phyloP scores from a whole-genome alignment of 2,113 vertebrate species.

The Typhlomys cinereus region DNA sequence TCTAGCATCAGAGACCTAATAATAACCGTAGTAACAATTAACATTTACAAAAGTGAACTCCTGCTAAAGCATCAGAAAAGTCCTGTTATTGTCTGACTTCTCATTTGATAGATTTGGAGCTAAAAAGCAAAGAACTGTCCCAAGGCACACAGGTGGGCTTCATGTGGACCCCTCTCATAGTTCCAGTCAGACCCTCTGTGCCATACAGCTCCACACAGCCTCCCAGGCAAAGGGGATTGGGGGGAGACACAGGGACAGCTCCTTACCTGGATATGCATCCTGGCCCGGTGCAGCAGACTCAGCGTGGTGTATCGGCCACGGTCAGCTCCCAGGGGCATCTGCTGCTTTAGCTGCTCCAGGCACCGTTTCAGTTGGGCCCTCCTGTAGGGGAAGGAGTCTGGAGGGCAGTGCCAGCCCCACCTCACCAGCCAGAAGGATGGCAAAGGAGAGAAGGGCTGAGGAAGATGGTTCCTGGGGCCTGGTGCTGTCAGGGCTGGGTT shows the following conservation, averaged over 20 bases:
- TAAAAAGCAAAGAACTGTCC: background rate
- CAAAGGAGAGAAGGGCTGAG: slow-evolving; percentile 8
- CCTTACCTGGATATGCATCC: slow-evolving; percentile 93
- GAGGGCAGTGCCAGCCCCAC: slow-evolving; percentile 64
- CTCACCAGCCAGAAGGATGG: background rate
- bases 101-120: background rate
- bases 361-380: slow-evolving; percentile 93
- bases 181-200: background rate
- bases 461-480: background rate
- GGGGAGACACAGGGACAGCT: background rate
- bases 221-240: too few species aligned
- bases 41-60: background rate
- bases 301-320: slow-evolving; percentile 91
- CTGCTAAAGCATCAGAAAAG: background rate
- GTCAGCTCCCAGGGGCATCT: slow-evolving; percentile 91
- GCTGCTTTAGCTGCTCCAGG: slow-evolving; percentile 94
- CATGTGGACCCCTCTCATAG: background rate
- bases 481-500: background rate
- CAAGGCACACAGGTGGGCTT: background rate
- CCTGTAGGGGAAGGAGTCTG: slow-evolving; percentile 79
- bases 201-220: background rate
- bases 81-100: slow-evolving; percentile 18
- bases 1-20: background rate
- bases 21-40: background rate
- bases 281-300: slow-evolving; percentile 92